Percentiles rank a stretch among this genome's conserved stretches.
These are phyloP conservation scores for Aspiorhynchus laticeps DNA, from an alignment of 2,113 vertebrate genomes.

Conservation along the genomic window DNA sequence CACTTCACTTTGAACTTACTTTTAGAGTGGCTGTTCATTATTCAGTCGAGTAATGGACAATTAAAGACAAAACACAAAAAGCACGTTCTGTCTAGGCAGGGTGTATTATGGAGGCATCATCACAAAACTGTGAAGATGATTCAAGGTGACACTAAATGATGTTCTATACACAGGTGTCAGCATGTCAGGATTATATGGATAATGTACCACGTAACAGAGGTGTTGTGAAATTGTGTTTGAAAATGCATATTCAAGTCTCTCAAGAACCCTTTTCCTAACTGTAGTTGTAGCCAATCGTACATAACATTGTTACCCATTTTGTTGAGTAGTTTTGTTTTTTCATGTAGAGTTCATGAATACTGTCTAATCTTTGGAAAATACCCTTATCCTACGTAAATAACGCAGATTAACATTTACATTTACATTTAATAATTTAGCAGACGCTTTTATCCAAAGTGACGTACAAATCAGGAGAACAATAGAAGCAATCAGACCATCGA, in stretches of 20 bases:
- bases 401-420: no score
- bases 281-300: neutral
- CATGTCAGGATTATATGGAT: neutral
- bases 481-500: no score
- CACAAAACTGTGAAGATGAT: neutral
- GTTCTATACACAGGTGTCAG: neutral
- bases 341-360: neutral
- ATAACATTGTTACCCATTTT: neutral
- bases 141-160: neutral
- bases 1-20: constrained; percentile 1
- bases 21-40: neutral
- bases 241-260: neutral
- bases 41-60: neutral
- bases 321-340: no score
- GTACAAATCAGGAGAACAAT: no score
- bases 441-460: no score
- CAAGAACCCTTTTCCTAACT: neutral
- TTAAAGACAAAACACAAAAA: neutral
- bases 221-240: neutral
- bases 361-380: neutral
- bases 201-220: neutral
- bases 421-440: no score
- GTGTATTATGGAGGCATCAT: neutral
- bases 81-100: neutral
- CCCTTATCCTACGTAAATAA: neutral